Conservation (phyloP, 2,888 invertebrate species). For the Nycteola revayana region DNA sequence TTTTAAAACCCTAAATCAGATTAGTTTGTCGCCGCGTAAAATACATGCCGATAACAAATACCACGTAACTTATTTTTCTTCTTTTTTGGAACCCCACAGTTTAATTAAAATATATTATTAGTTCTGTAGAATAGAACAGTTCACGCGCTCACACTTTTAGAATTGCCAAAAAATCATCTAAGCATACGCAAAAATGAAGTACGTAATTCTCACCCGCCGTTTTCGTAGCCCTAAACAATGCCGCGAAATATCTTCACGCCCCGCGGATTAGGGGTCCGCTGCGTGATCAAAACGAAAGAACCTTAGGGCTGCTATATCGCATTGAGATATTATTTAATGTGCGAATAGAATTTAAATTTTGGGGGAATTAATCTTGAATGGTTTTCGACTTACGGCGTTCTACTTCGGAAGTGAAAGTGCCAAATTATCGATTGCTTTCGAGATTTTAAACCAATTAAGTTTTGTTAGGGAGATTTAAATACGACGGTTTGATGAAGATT, state of each 20-base stretch:
- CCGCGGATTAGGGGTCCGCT: conserved; percentile 54
- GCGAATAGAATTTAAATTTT: conserved; percentile 58
- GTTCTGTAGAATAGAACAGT: too few relatives aligned
- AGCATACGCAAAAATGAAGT: too few relatives aligned
- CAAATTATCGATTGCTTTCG: conserved; percentile 14
- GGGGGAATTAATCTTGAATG: conserved; percentile 45
- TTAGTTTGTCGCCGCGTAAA: too few relatives aligned
- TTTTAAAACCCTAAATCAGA: too few relatives aligned
- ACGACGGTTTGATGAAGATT: too few relatives aligned
- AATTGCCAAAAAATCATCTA: too few relatives aligned
- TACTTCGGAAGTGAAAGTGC: too few relatives aligned
- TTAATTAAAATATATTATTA: too few relatives aligned
- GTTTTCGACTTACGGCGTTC: conserved; percentile 5
- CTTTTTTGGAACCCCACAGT: too few relatives aligned
- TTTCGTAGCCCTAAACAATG: conserved; percentile 39
- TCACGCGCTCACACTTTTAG: too few relatives aligned
- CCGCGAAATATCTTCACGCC: conserved; percentile 61
- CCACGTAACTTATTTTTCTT: too few relatives aligned
- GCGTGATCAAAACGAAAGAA: conserved; percentile 43
- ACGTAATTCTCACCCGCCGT: conserved; percentile 19
- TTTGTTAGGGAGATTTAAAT: conserved; percentile 9
- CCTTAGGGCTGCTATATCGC: conserved; percentile 46
- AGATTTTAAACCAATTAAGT: conserved; percentile 20
- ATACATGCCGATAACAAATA: too few relatives aligned
- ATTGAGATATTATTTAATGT: conserved; percentile 50